Conservation (phyloP, 2,797 vertebrate species). For the Periophthalmus magnuspinnatus region DNA sequence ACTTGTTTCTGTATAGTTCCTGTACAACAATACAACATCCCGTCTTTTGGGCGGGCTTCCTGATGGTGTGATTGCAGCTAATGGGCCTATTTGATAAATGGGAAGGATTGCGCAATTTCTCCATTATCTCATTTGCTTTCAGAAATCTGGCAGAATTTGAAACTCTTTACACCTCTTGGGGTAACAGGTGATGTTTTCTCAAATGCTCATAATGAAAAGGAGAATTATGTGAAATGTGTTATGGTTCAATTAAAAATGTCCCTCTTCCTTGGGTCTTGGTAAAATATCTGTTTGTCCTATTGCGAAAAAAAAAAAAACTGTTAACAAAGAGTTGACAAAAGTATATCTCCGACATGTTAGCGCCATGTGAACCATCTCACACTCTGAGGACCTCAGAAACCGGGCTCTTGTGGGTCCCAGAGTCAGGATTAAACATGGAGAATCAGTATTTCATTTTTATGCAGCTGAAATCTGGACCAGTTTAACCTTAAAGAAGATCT, state of each 20-base stretch:
- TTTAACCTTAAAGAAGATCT: too few relatives aligned
- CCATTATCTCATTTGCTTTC: conserved; percentile 3
- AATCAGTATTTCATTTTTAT: too few relatives aligned
- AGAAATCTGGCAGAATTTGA: not conserved
- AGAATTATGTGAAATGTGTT: not conserved
- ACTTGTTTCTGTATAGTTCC: conserved; percentile 25
- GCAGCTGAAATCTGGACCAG: too few relatives aligned
- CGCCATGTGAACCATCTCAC: too few relatives aligned
- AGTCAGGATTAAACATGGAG: too few relatives aligned
- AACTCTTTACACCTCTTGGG: not conserved
- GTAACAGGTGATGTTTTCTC: not conserved
- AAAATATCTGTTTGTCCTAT: not conserved
- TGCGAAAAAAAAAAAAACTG: not conserved
- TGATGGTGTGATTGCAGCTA: conserved; percentile 43
- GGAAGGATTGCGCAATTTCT: not conserved
- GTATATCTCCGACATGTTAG: too few relatives aligned
- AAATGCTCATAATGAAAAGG: not conserved
- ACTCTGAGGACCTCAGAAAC: too few relatives aligned
- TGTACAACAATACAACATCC: conserved; percentile 56
- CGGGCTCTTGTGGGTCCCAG: too few relatives aligned
- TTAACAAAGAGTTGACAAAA: too few relatives aligned
- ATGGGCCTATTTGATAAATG: not conserved
- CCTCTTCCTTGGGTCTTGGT: not conserved
- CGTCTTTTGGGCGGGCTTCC: conserved; percentile 39
- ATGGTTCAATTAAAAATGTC: not conserved